Base-by-base conservation (phyloP, 2,113 vertebrate species). In the Sturnira hondurensis region DNA sequence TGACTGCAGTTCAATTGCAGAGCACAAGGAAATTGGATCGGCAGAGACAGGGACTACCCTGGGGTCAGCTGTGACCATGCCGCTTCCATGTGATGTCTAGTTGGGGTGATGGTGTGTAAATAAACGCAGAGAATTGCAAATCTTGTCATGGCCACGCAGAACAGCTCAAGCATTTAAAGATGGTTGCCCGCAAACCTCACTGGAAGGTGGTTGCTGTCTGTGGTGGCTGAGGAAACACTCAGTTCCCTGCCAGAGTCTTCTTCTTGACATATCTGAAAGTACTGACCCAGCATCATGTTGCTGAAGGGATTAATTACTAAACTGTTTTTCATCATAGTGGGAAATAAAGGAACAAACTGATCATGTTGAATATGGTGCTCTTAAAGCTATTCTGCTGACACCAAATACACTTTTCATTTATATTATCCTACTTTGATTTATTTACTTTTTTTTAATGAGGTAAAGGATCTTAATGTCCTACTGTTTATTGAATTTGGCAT, bases 91-190 rank as follows among this genome's bases (percentile, higher is more conserved):
- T 99, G 99, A 99, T 98, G 99, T 98, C 98, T 98, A 99, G 98
- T 98, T 98, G 99, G 99, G 99, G 99, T 97, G 99, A 99, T 99
- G 99, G 99, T 94, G 99, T 99, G 99, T 99, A 99, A 99, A 99
- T 98, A 99, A 99, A 99, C 98, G 98, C 97, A 98, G 98, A 97
- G 98, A 99, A 99, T 99, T 99, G 99, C 98, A 98, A 98, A 99
- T 99, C 99, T 99, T 98, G 99, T 99, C 99, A 98, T 99, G 98
- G 98, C 98, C 98, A 97, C 97, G 86, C 98, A 95, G 98, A 99
- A 93, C 99, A 99, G 99, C 98, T 99, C 98, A 98, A 99, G 99
- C 99, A 99, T 99, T 99, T 99, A 99, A 99, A 99, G 99, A 99
- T 98, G 99, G 99, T 98, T 98, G 98, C 99, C 99, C 98, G 97